Conservation (phyloP, 2,113 vertebrate genomes). For the Corythoichthys haematopterus region DNA sequence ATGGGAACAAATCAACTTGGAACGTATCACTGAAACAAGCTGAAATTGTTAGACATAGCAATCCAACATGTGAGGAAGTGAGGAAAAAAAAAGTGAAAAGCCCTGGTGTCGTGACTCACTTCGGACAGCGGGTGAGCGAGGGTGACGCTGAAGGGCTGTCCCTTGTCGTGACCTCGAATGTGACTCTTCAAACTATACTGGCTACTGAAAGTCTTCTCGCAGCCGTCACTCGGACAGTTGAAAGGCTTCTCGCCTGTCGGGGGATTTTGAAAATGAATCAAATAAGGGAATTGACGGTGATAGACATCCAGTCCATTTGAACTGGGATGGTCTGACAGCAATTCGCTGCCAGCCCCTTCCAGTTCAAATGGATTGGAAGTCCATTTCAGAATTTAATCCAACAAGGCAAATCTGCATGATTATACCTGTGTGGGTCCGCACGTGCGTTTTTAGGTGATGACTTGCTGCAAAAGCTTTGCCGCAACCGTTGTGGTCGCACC, state of each 20-base stretch:
- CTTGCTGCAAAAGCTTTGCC: conserved; percentile 98
- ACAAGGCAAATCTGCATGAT: too few species aligned
- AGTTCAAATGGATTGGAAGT: too few species aligned
- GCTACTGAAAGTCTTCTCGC: conserved; percentile 96
- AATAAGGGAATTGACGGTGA: background rate
- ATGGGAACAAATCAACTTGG: background rate
- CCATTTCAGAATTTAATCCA: too few species aligned
- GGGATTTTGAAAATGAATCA: background rate
- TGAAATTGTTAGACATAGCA: background rate
- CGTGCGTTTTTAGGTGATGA: conserved; percentile 97
- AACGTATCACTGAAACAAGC: background rate
- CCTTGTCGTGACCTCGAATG: conserved; percentile 93
- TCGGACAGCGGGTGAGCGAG: conserved; percentile 81
- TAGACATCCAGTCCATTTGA: too few species aligned
- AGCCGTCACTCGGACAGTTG: conserved; percentile 93
- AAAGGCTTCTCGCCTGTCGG: conserved; percentile 90
- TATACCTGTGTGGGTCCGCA: conserved; percentile 95
- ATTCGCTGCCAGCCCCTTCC: too few species aligned
- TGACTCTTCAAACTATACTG: conserved; percentile 97
- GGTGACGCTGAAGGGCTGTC: conserved; percentile 76
- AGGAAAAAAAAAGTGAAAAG: background rate
- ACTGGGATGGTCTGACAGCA: too few species aligned
- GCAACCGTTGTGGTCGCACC: conserved; percentile 96
- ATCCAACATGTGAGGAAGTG: background rate
- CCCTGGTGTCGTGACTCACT: conserved; percentile 64